A percentile compares a stretch with the other conserved stretches of the same genome.
Evolutionary conservation across 2,797 vertebrate species (phyloP).

Genomic region (Micrastur ruficollis): DNA sequence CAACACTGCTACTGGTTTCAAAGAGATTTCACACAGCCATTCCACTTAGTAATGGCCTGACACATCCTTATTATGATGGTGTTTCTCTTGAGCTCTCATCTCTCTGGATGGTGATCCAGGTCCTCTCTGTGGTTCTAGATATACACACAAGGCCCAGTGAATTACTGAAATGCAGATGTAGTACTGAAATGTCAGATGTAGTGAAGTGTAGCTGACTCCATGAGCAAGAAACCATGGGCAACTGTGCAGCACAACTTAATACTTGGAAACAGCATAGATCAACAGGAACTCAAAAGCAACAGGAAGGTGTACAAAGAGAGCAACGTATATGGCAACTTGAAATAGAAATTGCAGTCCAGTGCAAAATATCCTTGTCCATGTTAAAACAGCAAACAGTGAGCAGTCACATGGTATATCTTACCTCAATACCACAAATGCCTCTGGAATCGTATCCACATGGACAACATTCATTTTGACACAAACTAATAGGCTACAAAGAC

Average conservation of each 20-base stretch:
- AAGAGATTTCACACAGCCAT: not conserved
- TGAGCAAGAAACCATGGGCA: not conserved
- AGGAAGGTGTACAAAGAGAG: not conserved
- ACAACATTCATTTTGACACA: not conserved
- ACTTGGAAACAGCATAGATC: not conserved
- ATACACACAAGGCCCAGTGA: not conserved
- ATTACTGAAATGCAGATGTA: not conserved
- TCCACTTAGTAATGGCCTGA: not conserved
- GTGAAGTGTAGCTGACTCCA: not conserved
- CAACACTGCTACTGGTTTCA: not conserved
- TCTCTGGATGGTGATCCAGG: not conserved
- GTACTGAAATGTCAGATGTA: not conserved
- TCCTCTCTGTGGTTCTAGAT: not conserved
- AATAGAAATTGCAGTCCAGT: not conserved
- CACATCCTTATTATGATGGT: not conserved
- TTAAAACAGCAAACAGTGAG: not conserved
- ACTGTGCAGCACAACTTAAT: not conserved
- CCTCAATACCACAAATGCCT: not conserved
- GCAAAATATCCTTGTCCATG: not conserved
- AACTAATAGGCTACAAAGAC: not conserved
- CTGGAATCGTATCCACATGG: not conserved
- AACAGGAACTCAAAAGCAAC: not conserved
- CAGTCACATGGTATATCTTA: not conserved
- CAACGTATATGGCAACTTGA: rapidly evolving
- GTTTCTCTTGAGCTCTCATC: not conserved